These are phyloP conservation scores for Bombylius discolor DNA, from an alignment of 2,888 invertebrate genomes.

Conservation along the genomic window DNA sequence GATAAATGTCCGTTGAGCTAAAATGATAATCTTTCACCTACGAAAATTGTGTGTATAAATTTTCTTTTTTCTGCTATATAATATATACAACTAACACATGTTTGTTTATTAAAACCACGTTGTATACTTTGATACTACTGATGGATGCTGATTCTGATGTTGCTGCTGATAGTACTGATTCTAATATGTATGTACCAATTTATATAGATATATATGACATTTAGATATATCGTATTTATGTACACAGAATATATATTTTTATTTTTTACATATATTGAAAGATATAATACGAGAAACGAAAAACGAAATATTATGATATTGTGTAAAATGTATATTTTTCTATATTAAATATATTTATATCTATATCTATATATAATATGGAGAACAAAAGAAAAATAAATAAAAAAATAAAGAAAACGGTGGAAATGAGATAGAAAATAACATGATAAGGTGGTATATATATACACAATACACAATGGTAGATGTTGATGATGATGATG, in stretches of 20 bases:
- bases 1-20: constrained; percentile 34
- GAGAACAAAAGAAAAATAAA: background rate
- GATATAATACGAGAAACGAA: too few species aligned
- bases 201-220: too few species aligned
- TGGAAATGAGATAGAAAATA: background rate
- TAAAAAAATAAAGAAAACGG: background rate
- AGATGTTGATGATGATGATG: background rate
- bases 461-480: too few species aligned
- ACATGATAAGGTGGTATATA: background rate
- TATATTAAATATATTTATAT: too few species aligned
- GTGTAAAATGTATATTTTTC: too few species aligned
- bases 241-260: too few species aligned
- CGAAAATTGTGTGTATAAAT: constrained; percentile 24
- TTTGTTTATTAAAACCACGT: constrained; percentile 37
- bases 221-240: too few species aligned
- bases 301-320: too few species aligned
- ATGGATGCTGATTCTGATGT: background rate
- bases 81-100: constrained; percentile 36
- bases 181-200: background rate
- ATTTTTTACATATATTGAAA: background rate
- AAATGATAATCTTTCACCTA: constrained; percentile 36
- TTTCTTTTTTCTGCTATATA: background rate
- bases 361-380: background rate
- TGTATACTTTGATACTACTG: background rate
- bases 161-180: background rate